These are phyloP conservation scores for Nephrotoma appendiculata DNA, from an alignment of 2,888 invertebrate species.

Conservation along the genomic window DNA sequence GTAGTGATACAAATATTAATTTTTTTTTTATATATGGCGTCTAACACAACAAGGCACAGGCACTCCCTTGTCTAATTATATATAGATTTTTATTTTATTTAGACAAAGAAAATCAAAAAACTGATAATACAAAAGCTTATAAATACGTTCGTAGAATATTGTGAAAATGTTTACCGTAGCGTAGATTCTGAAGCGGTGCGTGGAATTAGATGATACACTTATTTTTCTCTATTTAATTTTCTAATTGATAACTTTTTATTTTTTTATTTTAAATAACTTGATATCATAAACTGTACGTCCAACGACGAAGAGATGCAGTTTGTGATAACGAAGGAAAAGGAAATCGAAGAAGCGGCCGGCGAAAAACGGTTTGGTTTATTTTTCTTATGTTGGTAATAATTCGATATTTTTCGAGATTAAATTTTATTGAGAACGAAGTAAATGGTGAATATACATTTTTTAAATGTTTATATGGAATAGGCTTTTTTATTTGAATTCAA, in stretches of 20 bases:
- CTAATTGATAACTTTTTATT: background rate
- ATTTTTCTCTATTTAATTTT: background rate
- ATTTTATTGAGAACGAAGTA: background rate
- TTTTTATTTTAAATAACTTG: background rate
- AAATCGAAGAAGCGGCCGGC: background rate
- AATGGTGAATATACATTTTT: background rate
- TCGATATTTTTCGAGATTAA: background rate
- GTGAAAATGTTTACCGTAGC: conserved; percentile 5
- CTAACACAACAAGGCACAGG: conserved; percentile 12
- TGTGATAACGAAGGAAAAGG: background rate
- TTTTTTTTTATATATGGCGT: conserved; percentile 5
- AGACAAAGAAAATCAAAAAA: conserved; percentile 7
- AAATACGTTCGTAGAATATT: conserved; percentile 1
- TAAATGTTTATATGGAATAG: too few species aligned
- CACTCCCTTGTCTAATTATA: conserved; percentile 7
- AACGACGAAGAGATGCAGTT: background rate
- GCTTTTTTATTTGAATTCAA: too few species aligned
- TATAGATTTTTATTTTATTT: conserved; percentile 3
- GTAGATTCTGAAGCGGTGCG: background rate
- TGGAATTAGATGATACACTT: background rate
- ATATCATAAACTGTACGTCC: background rate
- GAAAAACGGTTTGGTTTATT: background rate
- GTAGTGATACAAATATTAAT: background rate
- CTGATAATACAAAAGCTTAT: conserved; percentile 1
- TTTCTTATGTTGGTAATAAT: background rate